Conservation (phyloP, 2,888 invertebrate genomes). For the Agrotis ipsilon region DNA sequence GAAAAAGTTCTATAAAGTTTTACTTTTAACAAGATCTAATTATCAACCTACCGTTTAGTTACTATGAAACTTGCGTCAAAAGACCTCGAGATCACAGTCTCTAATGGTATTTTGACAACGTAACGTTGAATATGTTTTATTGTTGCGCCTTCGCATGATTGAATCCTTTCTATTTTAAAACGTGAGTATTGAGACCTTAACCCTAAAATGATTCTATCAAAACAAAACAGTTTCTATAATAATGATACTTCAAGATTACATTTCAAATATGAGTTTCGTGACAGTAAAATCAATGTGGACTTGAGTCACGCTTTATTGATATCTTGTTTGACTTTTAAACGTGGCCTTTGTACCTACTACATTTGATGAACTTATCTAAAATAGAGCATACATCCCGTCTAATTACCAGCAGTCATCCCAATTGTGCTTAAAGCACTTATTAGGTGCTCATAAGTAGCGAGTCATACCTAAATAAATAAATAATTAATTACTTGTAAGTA, state of each 20-base stretch:
- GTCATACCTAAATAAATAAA: too few species aligned
- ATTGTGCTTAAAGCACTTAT: background rate
- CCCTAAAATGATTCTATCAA: conserved; percentile 45
- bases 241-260: conserved; percentile 5
- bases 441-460: background rate
- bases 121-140: conserved; percentile 31
- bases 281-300: conserved; percentile 4
- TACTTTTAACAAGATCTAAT: background rate
- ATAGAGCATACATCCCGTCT: background rate
- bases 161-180: conserved; percentile 64
- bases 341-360: background rate
- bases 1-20: background rate
- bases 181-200: conserved; percentile 64
- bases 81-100: conserved; percentile 34
- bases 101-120: conserved; percentile 46
- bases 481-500: background rate
- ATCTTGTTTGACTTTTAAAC: conserved; percentile 16
- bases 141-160: conserved; percentile 39
- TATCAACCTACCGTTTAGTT: background rate
- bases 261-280: conserved; percentile 44
- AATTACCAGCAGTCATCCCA: background rate
- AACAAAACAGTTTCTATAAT: conserved; percentile 28
- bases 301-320: background rate
- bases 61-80: background rate
- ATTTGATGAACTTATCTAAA: background rate